These are phyloP conservation scores for Sapajus apella DNA, from an alignment of 2,113 vertebrate genomes.

Conservation along the genomic window DNA sequence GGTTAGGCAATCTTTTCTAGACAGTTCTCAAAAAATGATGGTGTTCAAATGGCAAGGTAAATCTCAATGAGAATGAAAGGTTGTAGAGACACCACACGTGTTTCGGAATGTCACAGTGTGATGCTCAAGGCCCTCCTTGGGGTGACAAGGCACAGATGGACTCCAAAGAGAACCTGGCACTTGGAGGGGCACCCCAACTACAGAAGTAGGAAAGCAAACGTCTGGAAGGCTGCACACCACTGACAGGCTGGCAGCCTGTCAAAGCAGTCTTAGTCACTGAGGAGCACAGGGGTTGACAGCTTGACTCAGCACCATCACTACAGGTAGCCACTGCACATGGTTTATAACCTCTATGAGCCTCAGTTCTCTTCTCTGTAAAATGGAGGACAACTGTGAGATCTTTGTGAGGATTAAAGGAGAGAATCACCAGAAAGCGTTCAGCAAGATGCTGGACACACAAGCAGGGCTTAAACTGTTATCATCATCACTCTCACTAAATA, in stretches of 20 bases:
- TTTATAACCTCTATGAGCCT: neutral
- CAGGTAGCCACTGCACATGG: neutral
- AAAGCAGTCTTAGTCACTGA: neutral
- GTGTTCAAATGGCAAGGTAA: neutral
- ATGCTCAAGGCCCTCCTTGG: neutral
- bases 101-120: neutral
- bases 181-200: neutral
- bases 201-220: neutral
- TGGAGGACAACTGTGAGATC: neutral
- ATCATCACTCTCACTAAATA: neutral
- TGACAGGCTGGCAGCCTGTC: neutral
- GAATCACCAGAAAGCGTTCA: neutral
- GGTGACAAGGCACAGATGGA: neutral
- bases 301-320: neutral
- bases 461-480: neutral
- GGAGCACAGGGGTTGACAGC: neutral
- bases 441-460: neutral
- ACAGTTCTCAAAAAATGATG: neutral
- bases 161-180: constrained; percentile 18
- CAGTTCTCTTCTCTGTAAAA: neutral
- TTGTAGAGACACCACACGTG: rapidly evolving
- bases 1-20: neutral
- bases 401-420: neutral
- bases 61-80: neutral
- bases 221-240: neutral